Base-by-base conservation (phyloP, 2,113 vertebrate species). In the Aegotheles bennettii region DNA sequence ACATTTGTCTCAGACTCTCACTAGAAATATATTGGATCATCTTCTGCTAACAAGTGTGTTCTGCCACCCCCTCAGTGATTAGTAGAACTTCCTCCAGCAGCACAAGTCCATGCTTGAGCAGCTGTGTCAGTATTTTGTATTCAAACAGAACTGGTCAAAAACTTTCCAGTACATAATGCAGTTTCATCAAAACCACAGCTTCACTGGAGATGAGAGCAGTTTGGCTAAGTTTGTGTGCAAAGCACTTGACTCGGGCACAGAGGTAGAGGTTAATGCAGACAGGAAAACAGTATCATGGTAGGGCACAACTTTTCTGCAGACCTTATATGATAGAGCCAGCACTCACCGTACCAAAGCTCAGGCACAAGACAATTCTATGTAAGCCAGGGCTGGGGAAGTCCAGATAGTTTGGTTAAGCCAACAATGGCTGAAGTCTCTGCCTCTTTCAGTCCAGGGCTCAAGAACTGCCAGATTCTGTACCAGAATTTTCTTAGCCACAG, bases 201-300 rank as follows among this genome's bases (percentile, higher is more conserved):
- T 83, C 31, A 29, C 21, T 19, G 33, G 29, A 56, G 4, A 26
- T 1, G 5, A 24, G 40, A 57, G 50, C 10, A 28, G 10, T 50
- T 86, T 77, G 36, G n/a, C 0, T 38, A 53, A 15, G 14, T 43
- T 43, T 56, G 20, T 33, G 54, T 33, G 51, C 59, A 59, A 38
- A 87, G 38, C 47, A 9, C 18, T 47, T 63, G 53, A 29, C 63
- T 51, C 5, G 7, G 60, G 63, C 73, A 36, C 18, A 4, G 2
- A 42, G 38, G 3, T 1, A 9, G 61, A 42, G 23, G 13, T 25
- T 63, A 43, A 28, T 3, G 42, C 48, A 73, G 89, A 11, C 16
- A 25, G 33, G 23, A 20, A 23, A 50, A 29, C 2, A 13, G 15
- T 2, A 11, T 6, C 19, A 2, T 0, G 0, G 21, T 2, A 23